Evolutionary conservation across 2,888 invertebrate genomes (phyloP).

Genomic region (Tachystola acroxantha): DNA sequence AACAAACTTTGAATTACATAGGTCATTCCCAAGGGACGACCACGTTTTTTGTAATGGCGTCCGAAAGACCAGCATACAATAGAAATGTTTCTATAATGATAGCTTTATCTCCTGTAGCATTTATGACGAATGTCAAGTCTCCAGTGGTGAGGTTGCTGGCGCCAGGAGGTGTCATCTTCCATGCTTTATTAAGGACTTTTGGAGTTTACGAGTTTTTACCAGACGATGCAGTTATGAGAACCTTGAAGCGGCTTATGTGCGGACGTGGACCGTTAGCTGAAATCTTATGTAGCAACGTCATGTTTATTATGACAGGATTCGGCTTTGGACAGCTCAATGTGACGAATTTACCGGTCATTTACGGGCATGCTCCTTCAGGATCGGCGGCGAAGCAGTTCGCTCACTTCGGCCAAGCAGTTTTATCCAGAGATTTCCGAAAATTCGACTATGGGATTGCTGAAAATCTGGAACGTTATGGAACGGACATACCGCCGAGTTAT

Average conservation of each 20-base stretch:
- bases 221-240: slow-evolving; percentile 61
- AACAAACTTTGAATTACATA: slow-evolving; percentile 78
- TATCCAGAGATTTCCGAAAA: slow-evolving; percentile 41
- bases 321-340: slow-evolving; percentile 76
- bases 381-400: slow-evolving; percentile 68
- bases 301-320: slow-evolving; percentile 80
- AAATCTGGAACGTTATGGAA: slow-evolving; percentile 44
- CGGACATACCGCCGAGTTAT: slow-evolving; percentile 41
- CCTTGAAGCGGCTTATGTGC: slow-evolving; percentile 62
- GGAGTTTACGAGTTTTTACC: slow-evolving; percentile 83
- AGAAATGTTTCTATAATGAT: slow-evolving; percentile 72
- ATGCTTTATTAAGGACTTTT: slow-evolving; percentile 41
- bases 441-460: slow-evolving; percentile 45
- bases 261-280: slow-evolving; percentile 55
- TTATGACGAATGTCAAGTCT: slow-evolving; percentile 52
- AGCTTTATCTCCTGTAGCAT: slow-evolving; percentile 79
- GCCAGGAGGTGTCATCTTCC: slow-evolving; percentile 32
- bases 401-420: slow-evolving; percentile 73
- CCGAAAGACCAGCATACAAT: slow-evolving; percentile 74
- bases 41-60: slow-evolving; percentile 75
- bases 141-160: slow-evolving; percentile 46
- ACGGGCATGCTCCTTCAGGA: slow-evolving; percentile 74
- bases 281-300: slow-evolving; percentile 75
- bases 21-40: slow-evolving; percentile 86
- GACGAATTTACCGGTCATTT: slow-evolving; percentile 74